Evolutionary conservation across 92 coral and sea anemone species (phyloP).

Genomic region (Porites rus): DNA sequence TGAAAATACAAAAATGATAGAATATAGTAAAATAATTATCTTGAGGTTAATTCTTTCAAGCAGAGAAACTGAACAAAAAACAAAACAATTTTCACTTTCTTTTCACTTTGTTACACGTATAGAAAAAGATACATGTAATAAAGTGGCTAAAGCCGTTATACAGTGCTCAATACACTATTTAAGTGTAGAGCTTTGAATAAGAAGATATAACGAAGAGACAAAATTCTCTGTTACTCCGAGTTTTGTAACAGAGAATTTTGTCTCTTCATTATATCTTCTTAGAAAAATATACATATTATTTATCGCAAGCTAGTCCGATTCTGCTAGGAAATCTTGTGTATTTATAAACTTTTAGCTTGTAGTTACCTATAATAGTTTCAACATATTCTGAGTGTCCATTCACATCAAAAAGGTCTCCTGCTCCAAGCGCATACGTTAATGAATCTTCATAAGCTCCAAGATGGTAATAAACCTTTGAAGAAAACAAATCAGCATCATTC

Average conservation of each 20-base stretch:
- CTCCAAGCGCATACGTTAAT: constrained; percentile 93
- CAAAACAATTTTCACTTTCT: not conserved
- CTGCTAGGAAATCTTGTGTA: not conserved
- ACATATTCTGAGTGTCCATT: constrained; percentile 99
- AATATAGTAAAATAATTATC: not conserved
- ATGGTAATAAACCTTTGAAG: constrained; percentile 87
- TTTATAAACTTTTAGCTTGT: too few species aligned
- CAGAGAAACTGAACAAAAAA: not conserved
- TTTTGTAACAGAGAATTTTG: too few species aligned
- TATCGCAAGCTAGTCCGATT: not conserved
- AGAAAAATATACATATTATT: too few species aligned
- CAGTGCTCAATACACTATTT: too few species aligned
- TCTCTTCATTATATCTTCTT: too few species aligned
- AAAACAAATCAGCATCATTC: not conserved
- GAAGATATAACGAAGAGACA: too few species aligned
- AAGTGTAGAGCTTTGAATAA: too few species aligned
- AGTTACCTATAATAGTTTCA: constrained; percentile 93
- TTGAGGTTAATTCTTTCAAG: not conserved
- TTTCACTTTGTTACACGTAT: not conserved
- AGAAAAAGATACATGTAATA: too few species aligned
- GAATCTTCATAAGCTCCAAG: constrained; percentile 97
- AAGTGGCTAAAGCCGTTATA: too few species aligned
- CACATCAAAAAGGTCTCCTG: constrained; percentile 97
- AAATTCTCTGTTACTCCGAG: too few species aligned
- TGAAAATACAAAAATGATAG: not conserved